Base-by-base conservation (phyloP, 2,888 invertebrate genomes). In the Helleia helle region DNA sequence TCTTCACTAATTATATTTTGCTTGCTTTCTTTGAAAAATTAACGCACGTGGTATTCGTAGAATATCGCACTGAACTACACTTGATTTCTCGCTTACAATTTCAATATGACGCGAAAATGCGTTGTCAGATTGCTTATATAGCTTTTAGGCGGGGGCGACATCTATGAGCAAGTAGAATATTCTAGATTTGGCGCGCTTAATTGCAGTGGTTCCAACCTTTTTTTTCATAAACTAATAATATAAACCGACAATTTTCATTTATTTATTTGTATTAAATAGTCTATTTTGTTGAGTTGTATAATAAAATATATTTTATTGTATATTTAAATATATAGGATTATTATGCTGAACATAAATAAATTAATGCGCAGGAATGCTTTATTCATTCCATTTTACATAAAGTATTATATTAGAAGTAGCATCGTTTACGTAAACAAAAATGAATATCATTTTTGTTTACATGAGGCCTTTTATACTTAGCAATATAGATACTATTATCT, bases 91-190 rank as follows among this genome's bases (percentile, higher is more conserved):
- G 48, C 58, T 59, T 65, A 45, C 49, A 55, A 63, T 62, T 58
- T 56, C 59, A 52, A 57, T 74, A 76, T 80, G 69, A 72, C 65
- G 74, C 69, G 55, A 58, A 55, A 49, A 39, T 42, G 47, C 34
- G 29, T 47, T 40, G 63, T 66, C 68, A 68, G 29, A 43, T 46
- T 12, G 59, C 45, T 73, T 84, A 46, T 84, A 84, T 84, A 83
- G 52, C 40, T 28, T 26, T 13, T 12, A 42, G 28, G 36, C 26
- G 18, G 11, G 28, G 26, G 60, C 75, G 83, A 66, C 83, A 81
- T 80, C 83, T 84, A 41, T 73, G 59, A 55, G 30, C 49, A 56
- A 65, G 62, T 75, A 71, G 83, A 77, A 79, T 45, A 44, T 77
- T 81, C 77, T 66, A 52, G 77, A 75, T 44, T 59, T 50, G 42